Conservation (phyloP, 2,113 vertebrate species). For the Vidua chalybeata region DNA sequence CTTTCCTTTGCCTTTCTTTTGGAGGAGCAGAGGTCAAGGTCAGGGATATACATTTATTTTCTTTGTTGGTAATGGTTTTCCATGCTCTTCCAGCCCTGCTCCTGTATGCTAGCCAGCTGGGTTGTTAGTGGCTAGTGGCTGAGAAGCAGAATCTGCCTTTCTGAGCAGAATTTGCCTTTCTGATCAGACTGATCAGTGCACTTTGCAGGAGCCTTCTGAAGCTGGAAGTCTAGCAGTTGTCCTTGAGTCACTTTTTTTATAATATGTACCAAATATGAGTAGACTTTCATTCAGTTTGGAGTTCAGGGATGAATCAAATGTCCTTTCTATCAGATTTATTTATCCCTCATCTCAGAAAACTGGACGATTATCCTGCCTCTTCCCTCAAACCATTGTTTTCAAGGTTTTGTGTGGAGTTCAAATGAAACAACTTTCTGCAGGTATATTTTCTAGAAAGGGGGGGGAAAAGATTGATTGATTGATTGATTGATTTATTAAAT, state of each 20-base stretch:
- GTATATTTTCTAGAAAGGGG: background rate
- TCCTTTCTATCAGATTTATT: background rate
- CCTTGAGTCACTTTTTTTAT: background rate
- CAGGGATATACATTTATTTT: background rate
- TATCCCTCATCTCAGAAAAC: background rate
- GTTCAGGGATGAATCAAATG: background rate
- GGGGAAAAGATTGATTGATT: too few relatives aligned
- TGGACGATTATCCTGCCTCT: background rate
- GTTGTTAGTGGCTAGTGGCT: background rate
- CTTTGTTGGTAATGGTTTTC: background rate
- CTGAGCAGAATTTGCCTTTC: background rate
- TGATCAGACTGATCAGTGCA: background rate
- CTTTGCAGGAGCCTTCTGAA: background rate
- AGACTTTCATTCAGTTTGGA: background rate
- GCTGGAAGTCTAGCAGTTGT: background rate
- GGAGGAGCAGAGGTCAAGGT: background rate
- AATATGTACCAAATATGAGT: background rate
- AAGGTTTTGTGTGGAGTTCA: background rate
- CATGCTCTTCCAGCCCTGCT: background rate
- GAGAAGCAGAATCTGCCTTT: background rate
- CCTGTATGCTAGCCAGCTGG: background rate
- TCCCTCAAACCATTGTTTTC: background rate
- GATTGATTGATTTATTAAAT: background rate
- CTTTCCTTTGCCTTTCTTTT: background rate
- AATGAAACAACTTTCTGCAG: background rate